These are phyloP conservation scores for Dinomys branickii DNA, from an alignment of 2,113 vertebrate genomes.

Conservation along the genomic window DNA sequence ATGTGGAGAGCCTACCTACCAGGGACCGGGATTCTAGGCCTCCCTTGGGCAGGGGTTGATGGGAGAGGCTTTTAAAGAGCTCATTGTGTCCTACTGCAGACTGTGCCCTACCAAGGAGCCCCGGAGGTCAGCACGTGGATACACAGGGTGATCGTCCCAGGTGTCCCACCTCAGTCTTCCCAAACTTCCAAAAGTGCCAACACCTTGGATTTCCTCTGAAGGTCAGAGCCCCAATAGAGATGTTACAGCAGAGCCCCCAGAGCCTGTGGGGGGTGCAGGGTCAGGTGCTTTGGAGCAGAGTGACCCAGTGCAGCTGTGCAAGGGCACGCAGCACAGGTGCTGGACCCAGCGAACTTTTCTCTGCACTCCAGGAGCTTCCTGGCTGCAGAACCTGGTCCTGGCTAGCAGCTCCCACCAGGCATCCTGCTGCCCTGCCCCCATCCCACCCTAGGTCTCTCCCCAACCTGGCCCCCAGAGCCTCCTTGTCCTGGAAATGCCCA, in stretches of 20 bases:
- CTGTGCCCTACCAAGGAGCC: neutral
- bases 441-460: neutral
- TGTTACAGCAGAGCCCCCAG: neutral
- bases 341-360: conserved; percentile 11
- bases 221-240: neutral
- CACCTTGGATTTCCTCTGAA: neutral
- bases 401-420: neutral
- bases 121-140: neutral
- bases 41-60: neutral
- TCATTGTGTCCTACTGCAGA: neutral
- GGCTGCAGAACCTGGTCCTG: neutral
- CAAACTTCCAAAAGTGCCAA: neutral
- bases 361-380: neutral
- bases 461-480: neutral
- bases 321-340: too few relatives aligned
- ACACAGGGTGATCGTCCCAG: neutral
- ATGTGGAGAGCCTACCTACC: neutral
- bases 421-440: neutral
- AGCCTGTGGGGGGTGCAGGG: fast-evolving
- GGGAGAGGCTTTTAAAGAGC: neutral
- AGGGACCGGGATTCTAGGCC: neutral
- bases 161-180: neutral
- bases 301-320: too few relatives aligned
- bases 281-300: neutral
- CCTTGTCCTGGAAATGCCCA: neutral